Evolutionary conservation across 92 coral and sea anemone genomes (phyloP), one percentile per base, ranked within the genome.

Genomic region (Siderastrea radians): DNA sequence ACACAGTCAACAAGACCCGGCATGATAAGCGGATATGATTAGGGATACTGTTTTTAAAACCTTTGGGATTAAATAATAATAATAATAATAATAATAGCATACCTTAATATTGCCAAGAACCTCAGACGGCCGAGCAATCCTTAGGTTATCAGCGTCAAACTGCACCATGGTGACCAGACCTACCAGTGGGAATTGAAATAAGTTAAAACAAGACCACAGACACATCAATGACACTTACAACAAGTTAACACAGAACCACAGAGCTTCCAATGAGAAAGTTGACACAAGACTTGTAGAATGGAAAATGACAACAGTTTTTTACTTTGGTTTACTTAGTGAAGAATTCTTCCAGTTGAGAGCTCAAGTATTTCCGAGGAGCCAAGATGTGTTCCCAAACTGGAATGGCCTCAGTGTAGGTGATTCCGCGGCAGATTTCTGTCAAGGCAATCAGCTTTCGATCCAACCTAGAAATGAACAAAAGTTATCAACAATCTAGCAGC

Each of bases 361-460:
- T 94, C 65, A 97, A 95, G 52, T 95, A 97, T 62, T 97, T 98
- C 64, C 96, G 96, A 9, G 99, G 99, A 6, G 99, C 98, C 75
- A 97, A 97, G 82, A 90, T 89, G 90, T 97, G 99, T 87, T 97
- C 99, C 99, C 99, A 97, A 47, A 97, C 99, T 14, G 98, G 99
- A 82, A 97, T 95, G 17, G 95, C 98, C 59, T 96, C 98, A 0
- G 98, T 95, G 88, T 97, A 92, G 9, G 95, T 92, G 70, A 97
- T 94, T 10, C 93, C 96, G 10, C 87, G 91, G 77, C 98, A 92
- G 43, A 97, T 81, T 50, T 97, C 98, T n/a, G 98, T 95, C 77
- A 97, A 82, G 9, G 98, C 83, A 65, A 94, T 89, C n/a, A 95
- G 81, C 84, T 95, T 97, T 16, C 79, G 81, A 72, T 97, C 99